These are phyloP conservation scores for Sesamia nonagrioides DNA, from an alignment of 1,140 invertebrate species.

Conservation along the genomic window DNA sequence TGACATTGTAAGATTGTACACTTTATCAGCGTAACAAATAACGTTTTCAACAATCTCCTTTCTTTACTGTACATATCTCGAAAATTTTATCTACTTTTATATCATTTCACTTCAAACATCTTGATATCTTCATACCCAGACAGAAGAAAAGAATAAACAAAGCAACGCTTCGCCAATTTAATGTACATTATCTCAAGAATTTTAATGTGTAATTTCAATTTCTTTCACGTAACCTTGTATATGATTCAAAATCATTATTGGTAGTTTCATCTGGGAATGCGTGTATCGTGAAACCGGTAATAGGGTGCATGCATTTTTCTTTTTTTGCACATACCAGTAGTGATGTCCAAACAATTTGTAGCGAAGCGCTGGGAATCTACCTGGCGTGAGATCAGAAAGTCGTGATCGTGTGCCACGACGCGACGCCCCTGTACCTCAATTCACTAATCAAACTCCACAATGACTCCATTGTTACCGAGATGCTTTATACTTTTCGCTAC, in stretches of 20 bases:
- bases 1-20: conserved; percentile 26
- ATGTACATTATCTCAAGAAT: conserved; percentile 19
- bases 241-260: conserved; percentile 26
- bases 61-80: conserved; percentile 24
- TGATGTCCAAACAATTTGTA: conserved; percentile 61
- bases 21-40: conserved; percentile 31
- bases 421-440: conserved; percentile 63
- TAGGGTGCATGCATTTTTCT: conserved; percentile 18
- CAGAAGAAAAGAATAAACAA: conserved; percentile 21
- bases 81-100: conserved; percentile 27
- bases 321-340: conserved; percentile 54
- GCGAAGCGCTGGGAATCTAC: conserved; percentile 63
- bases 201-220: conserved; percentile 24
- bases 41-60: conserved; percentile 20
- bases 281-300: conserved; percentile 44
- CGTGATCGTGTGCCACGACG: conserved; percentile 73
- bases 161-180: conserved; percentile 8
- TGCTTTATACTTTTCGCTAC: conserved; percentile 56
- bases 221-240: neutral
- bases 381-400: conserved; percentile 71
- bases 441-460: conserved; percentile 73
- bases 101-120: conserved; percentile 16
- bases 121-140: conserved; percentile 9
- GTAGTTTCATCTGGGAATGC: conserved; percentile 37
- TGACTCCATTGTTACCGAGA: conserved; percentile 68